Evolutionary conservation across 2,797 vertebrate species (phyloP).

Genomic region (Babyrousa celebensis): DNA sequence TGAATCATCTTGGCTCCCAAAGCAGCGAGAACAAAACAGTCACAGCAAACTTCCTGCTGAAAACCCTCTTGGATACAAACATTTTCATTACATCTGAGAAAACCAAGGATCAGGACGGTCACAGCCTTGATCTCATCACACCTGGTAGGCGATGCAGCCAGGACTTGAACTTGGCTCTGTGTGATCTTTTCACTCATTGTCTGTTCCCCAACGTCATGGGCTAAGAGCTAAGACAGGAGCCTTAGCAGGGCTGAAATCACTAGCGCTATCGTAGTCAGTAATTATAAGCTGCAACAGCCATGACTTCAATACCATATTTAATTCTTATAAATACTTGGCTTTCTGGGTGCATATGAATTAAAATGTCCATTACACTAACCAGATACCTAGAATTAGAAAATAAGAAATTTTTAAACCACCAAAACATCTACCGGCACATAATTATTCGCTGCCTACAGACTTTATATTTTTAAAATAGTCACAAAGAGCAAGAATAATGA

Average conservation of each 20-base stretch:
- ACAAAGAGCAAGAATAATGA: conserved; percentile 60
- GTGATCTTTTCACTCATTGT: background rate
- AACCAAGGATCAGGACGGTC: background rate
- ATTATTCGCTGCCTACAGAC: conserved; percentile 79
- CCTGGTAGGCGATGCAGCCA: background rate
- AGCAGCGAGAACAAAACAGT: background rate
- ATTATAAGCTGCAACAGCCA: conserved; percentile 67
- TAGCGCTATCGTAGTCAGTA: background rate
- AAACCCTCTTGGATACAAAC: no score
- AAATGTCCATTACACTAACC: conserved; percentile 81
- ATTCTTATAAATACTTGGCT: conserved; percentile 71
- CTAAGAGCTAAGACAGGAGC: background rate
- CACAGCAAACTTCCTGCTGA: background rate
- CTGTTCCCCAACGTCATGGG: background rate
- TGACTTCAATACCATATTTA: conserved; percentile 69
- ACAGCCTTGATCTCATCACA: background rate
- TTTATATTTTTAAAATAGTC: conserved; percentile 76
- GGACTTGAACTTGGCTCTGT: background rate
- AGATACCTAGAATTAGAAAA: conserved; percentile 82
- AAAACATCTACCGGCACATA: conserved; percentile 65
- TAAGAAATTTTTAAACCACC: conserved; percentile 68
- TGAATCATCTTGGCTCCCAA: background rate
- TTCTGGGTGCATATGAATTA: conserved; percentile 69
- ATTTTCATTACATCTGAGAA: background rate
- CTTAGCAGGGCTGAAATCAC: background rate